Evolutionary conservation across 2,797 vertebrate species (phyloP), one percentile per base, ranked within the genome.

Genomic region (Eulemur mongoz): DNA sequence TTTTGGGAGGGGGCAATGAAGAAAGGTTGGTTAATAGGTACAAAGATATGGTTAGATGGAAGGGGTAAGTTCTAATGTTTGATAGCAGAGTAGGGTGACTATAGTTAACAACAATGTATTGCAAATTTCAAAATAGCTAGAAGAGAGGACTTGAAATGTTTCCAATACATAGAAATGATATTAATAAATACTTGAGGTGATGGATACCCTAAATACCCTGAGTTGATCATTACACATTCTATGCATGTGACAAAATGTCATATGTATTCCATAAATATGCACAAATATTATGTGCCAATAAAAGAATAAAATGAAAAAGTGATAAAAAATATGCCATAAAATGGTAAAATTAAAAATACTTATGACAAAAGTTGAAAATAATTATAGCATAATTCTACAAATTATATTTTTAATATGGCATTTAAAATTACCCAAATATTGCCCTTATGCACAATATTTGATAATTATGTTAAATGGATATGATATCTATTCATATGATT

Each of bases 391-490:
- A 89, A 54, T 93, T 76, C 38, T 48, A 69, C 10, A 89, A 35
- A 73, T 83, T 63, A 65, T 48, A 17, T 92, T 83, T 86, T 67
- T 52, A 92, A 40, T n/a, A 75, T 52, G 27, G 54, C 23, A 67
- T 52, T 89, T 83, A 35, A 83, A 86, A 79, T 79, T 50, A 67
- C 78, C 57, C 72, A 80, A 96, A 95, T 75, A 80, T 91, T 76
- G 22, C 5, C 23, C 20, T n/a, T 27, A 67, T 61, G 5, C 7
- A 83, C 2, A 87, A 72, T 73, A 89, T 83, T 69, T 73, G 40
- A 2, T 75, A 78, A 83, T 15, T 59, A 83, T 59, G 59, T n/a
- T 65, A 86, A 91, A 59, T 69, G 61, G 12, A 32, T 23, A 35
- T 93, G 8, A 22, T 59, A 17, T 12, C 11, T 78, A 63, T 25